Evolutionary conservation across 2,797 vertebrate genomes (phyloP).

Genomic region (Falco columbarius): DNA sequence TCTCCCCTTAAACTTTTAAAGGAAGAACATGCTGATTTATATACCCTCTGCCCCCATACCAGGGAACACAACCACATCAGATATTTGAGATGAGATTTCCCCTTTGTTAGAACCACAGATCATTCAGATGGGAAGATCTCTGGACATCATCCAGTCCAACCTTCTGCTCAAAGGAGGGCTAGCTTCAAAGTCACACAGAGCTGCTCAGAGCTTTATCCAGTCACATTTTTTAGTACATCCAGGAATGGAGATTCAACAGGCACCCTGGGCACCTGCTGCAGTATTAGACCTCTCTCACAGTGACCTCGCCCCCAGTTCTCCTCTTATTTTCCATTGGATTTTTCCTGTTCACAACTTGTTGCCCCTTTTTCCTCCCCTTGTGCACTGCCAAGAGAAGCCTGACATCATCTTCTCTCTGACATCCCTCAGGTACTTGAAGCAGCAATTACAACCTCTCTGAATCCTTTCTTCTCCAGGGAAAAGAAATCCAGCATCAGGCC

Average conservation of each 20-base stretch:
- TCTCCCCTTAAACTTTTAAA: not conserved
- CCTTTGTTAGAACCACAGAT: not conserved
- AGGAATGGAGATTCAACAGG: not conserved
- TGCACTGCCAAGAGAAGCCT: not conserved
- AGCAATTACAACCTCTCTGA: not conserved
- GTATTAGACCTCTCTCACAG: not conserved
- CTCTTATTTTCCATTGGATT: not conserved
- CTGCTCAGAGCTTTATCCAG: not conserved
- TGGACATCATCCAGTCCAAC: not conserved
- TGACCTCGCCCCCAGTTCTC: accelerated
- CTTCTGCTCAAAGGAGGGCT: not conserved
- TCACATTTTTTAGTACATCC: not conserved
- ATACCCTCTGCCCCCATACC: not conserved
- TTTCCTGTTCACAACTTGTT: not conserved
- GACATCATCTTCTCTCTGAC: not conserved
- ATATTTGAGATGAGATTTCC: not conserved
- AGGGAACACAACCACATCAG: not conserved
- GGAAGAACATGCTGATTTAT: not conserved
- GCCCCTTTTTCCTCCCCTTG: not conserved
- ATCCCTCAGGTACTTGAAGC: not conserved
- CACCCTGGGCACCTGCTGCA: not conserved
- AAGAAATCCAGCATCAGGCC: not conserved
- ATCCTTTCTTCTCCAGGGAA: not conserved
- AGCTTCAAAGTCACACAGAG: not conserved
- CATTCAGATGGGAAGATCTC: not conserved